Percentiles rank a stretch among this genome's conserved stretches.
These are phyloP conservation scores for Cairina moschata DNA, from an alignment of 2,113 vertebrate genomes.

Conservation along the genomic window DNA sequence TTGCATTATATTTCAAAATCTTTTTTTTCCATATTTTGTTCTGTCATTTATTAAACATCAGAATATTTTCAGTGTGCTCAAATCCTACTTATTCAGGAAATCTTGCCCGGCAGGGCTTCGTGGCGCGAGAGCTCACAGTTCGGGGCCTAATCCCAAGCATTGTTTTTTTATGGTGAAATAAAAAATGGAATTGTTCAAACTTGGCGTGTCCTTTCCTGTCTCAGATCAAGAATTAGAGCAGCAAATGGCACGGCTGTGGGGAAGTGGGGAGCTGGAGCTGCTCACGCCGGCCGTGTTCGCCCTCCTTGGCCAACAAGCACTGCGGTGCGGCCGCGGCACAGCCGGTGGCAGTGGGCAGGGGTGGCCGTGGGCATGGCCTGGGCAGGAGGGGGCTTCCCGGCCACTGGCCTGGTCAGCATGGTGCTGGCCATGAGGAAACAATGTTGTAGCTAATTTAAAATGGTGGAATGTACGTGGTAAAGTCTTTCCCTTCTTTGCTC, in stretches of 20 bases:
- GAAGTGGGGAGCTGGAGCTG: background rate
- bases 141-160: constrained; percentile 13
- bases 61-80: constrained; percentile 60
- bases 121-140: background rate
- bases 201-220: background rate
- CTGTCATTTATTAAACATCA: constrained; percentile 69
- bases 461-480: background rate
- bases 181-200: constrained; percentile 21
- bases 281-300: too few species aligned
- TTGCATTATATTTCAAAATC: constrained; percentile 65
- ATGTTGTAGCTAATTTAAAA: background rate
- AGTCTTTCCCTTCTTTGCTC: background rate
- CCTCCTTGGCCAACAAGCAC: too few species aligned
- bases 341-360: background rate
- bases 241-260: background rate
- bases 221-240: constrained; percentile 3
- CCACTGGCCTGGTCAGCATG: background rate
- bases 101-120: constrained; percentile 30
- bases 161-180: constrained; percentile 12
- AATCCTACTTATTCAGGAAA: constrained; percentile 9
- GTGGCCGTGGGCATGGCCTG: background rate
- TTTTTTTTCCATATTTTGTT: constrained; percentile 43
- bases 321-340: too few species aligned
- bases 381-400: background rate
- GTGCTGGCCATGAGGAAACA: background rate